Percentiles rank a stretch among this genome's conserved stretches.
Evolutionary conservation across 2,797 vertebrate species (phyloP).

Genomic region (Microhierax caerulescens): DNA sequence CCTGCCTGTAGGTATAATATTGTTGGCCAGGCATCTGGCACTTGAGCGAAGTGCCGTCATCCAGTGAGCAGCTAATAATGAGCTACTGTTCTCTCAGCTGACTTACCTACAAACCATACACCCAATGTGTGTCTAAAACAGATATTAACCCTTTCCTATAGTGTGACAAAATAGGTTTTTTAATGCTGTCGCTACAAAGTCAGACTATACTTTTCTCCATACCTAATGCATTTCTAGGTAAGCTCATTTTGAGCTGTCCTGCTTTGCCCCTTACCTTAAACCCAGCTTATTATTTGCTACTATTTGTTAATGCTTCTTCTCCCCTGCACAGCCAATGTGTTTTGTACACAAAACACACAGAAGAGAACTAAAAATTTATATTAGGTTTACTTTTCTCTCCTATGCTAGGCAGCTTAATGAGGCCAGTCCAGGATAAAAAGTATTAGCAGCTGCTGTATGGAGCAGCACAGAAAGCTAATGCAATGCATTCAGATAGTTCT

Average conservation of each 20-base stretch:
- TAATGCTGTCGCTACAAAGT: neutral
- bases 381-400: neutral
- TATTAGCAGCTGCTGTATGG: neutral
- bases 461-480: neutral
- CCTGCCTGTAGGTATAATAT: neutral
- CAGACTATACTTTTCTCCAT: neutral
- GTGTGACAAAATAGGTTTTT: neutral
- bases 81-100: neutral
- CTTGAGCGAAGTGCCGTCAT: neutral
- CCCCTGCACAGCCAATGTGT: neutral
- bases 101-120: neutral
- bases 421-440: neutral
- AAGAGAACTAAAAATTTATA: neutral
- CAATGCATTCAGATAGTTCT: conserved; percentile 11
- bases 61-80: neutral
- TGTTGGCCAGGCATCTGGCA: neutral
- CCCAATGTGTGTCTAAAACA: neutral
- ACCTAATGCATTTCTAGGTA: neutral
- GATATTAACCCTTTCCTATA: neutral
- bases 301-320: neutral
- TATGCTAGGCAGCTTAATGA: conserved; percentile 13
- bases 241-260: neutral
- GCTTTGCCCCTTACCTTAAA: neutral
- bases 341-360: neutral
- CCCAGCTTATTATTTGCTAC: neutral